These are phyloP conservation scores for Scomberomorus guttatus DNA, from an alignment of 2,797 vertebrate genomes.

Conservation along the genomic window DNA sequence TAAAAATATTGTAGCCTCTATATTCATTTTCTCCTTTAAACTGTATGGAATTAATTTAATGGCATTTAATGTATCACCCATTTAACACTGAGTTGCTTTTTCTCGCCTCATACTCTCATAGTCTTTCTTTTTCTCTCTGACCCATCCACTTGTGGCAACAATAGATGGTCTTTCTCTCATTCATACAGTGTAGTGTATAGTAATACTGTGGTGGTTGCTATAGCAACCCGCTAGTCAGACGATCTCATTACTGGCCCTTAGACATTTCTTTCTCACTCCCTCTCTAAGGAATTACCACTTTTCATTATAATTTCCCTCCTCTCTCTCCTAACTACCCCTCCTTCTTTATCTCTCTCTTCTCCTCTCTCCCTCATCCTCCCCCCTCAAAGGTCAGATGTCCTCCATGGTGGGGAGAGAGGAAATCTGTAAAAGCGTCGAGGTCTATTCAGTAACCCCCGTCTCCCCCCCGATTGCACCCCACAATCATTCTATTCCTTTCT, in stretches of 20 bases:
- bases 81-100: slow-evolving; percentile 66
- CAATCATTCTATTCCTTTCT: slow-evolving; percentile 93
- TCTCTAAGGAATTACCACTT: slow-evolving; percentile 85
- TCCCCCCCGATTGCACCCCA: slow-evolving; percentile 85
- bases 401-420: slow-evolving; percentile 93
- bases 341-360: slow-evolving; percentile 82
- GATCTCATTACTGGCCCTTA: slow-evolving; percentile 97
- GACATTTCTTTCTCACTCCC: slow-evolving; percentile 96
- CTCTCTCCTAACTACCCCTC: slow-evolving; percentile 89
- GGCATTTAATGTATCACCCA: slow-evolving; percentile 62
- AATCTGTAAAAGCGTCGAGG: slow-evolving; percentile 92
- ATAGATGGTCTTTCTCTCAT: slow-evolving; percentile 88
- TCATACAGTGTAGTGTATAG: slow-evolving; percentile 96
- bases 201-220: slow-evolving; percentile 91
- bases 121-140: slow-evolving; percentile 66
- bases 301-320: slow-evolving; percentile 83
- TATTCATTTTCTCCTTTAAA: slow-evolving; percentile 33
- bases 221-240: slow-evolving; percentile 94
- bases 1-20: slow-evolving; percentile 32
- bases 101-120: slow-evolving; percentile 50
- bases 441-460: slow-evolving; percentile 88
- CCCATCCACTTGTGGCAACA: slow-evolving; percentile 81
- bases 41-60: slow-evolving; percentile 47
- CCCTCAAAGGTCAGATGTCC: slow-evolving; percentile 96
- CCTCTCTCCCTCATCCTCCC: slow-evolving; percentile 72